Evolutionary conservation across 2,113 vertebrate species (phyloP), one percentile per base, ranked within the genome.

Genomic region (Colius striatus): DNA sequence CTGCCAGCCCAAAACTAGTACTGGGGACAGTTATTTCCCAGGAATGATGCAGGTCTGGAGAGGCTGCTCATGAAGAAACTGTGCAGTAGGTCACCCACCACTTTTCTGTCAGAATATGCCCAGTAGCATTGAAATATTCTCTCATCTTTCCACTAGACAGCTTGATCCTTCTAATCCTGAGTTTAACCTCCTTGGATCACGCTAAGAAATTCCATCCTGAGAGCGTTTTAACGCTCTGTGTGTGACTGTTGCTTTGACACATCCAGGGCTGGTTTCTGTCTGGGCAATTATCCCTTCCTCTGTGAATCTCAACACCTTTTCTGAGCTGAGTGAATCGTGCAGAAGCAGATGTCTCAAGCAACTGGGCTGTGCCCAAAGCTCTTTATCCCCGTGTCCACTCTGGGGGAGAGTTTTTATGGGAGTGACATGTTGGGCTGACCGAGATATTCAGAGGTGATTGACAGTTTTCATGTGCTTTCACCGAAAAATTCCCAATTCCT

Each of bases 201-300:
- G 18, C 36, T 26, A 20, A 73, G 81, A 38, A 91, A 94, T 93
- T 89, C 77, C 65, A 89, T 47, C 70, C 47, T 50, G n/a, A 61
- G 36, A 77, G 23, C 38, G 19, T 53, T 84, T 66, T 38, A 58
- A 50, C 84, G 41, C 32, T 54, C 38, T 5, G 0, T 38, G 12
- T 70, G 15, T 11, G 55, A 29, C 41, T 53, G 9, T 34, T 47
- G 19, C 74, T 80, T 84, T 66, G 87, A 38, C 57, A 41, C 55
- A 29, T 58, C 30, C 77, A 57, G 17, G 27, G 17, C 21, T 87
- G 6, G 5, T 74, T 87, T 79, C 87, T 57, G 60, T 26, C 60
- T 15, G 77, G 29, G 29, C 41, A 47, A 91, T 81, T 66, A 19
- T 50, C 81, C 51, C 30, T 43, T 61, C 25, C 13, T 21, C 77